These are phyloP conservation scores for Enteromius viviparus DNA, from an alignment of 2,797 vertebrate species.

Conservation along the genomic window DNA sequence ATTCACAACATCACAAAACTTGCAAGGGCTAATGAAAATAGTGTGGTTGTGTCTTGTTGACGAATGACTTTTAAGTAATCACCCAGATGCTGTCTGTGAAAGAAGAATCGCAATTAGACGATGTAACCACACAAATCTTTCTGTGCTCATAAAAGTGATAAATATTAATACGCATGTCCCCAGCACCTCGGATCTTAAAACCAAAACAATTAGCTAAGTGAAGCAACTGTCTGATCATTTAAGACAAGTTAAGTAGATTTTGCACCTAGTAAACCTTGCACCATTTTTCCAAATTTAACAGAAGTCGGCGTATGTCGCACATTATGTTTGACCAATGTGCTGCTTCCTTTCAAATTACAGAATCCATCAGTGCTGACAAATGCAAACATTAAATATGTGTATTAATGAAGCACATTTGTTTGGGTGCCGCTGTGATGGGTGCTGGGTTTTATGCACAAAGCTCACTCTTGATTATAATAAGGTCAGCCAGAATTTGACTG, in stretches of 20 bases:
- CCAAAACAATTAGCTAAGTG: constrained; percentile 59
- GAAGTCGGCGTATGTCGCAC: not conserved
- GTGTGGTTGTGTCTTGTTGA: constrained; percentile 70
- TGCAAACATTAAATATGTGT: not conserved
- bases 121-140: constrained; percentile 42
- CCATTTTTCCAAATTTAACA: not conserved
- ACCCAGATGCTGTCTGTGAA: constrained; percentile 64
- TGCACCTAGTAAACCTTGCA: not conserved
- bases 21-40: constrained; percentile 75
- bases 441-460: not conserved
- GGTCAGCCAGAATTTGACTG: not conserved
- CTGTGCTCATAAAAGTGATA: constrained; percentile 42
- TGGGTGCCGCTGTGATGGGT: not conserved
- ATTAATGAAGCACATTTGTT: not conserved
- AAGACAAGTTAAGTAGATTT: constrained; percentile 30
- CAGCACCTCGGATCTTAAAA: constrained; percentile 43
- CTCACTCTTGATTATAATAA: not conserved
- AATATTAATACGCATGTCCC: constrained; percentile 57
- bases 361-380: constrained; percentile 11
- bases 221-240: constrained; percentile 44
- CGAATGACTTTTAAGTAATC: constrained; percentile 74
- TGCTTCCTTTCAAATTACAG: constrained; percentile 1
- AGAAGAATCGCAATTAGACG: constrained; percentile 66
- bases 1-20: constrained; percentile 68
- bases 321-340: constrained; percentile 11